Conservation (phyloP, 1,140 invertebrate genomes). For the Trichoplusia ni region DNA sequence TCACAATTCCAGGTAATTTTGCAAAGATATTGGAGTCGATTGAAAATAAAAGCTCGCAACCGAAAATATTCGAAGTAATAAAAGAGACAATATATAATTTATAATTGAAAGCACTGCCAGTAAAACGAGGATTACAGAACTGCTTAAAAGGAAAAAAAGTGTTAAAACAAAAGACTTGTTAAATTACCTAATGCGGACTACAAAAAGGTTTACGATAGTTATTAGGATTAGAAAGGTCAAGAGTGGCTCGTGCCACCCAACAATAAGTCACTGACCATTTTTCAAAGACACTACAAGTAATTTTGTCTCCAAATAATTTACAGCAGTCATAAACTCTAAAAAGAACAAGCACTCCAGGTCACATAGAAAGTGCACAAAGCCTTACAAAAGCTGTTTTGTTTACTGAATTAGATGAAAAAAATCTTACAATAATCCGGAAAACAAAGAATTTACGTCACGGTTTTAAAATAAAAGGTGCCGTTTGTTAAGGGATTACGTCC, state of each 20-base stretch:
- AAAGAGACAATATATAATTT: no score
- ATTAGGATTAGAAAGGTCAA: not conserved
- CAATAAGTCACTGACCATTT: not conserved
- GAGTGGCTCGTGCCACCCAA: conserved; percentile 2
- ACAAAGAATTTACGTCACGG: conserved; percentile 65
- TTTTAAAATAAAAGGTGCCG: conserved; percentile 65
- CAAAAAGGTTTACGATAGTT: no score
- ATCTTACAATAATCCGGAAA: conserved; percentile 53
- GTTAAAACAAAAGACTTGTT: not conserved
- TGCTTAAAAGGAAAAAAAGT: not conserved
- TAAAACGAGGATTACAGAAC: no score
- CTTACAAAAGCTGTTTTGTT: conserved; percentile 43
- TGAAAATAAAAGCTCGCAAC: not conserved
- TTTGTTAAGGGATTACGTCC: conserved; percentile 66
- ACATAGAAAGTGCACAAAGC: conserved; percentile 17
- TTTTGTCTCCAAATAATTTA: conserved; percentile 25
- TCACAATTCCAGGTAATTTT: conserved; percentile 6
- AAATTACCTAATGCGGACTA: no score
- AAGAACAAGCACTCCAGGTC: conserved; percentile 10
- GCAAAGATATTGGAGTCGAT: not conserved
- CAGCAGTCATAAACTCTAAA: conserved; percentile 16
- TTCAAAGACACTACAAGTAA: not conserved
- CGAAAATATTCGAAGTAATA: not conserved
- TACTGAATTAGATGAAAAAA: conserved; percentile 43
- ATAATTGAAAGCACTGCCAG: no score